Base-by-base conservation (phyloP, 2,888 invertebrate species). In the Tribolium freemani region DNA sequence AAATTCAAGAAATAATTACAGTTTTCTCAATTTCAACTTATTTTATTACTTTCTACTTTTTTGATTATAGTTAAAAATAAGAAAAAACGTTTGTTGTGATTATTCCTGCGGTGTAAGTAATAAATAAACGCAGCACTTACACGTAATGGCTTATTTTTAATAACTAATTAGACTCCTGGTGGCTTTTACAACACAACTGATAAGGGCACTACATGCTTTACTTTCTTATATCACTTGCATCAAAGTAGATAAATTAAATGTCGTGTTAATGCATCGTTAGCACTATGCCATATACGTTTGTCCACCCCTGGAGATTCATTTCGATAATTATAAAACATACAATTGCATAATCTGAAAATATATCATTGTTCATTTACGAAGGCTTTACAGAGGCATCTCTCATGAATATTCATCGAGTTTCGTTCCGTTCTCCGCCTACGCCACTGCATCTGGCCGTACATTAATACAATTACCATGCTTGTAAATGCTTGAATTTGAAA, bases 311-410 rank as follows among this genome's bases (percentile, higher is more conserved):
- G 68, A 66, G 74, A 73, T 68, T 73, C 74, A 66, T 73, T 72
- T 76, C 76, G 73, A 77, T 79, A 77, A 78, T 78, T 77, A 78
- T 77, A 75, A 74, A 75, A 72, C 72, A 61, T 69, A 72, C 71
- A 77, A 74, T 76, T 76, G 76, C 71, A 76, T 78, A 77, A 77
- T 76, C 76, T 72, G 73, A 76, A 76, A 78, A 77, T 78, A 77
- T 79, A 78, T 79, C 78, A 79, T 75, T 78, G 77, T 76, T 71
- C 73, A 73, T 73, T 78, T 71, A 46, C 73, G 67, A 68, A 61
- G 66, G 71, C 71, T 69, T 53, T 67, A 67, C 44, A 45, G 60
- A 51, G 46, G 30, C 60, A 26, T 51, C 56, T 67, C 50, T 73
- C 61, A 73, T 73, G 73, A 73, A 73, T 73, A 73, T 73, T 71